phyloP scores from a whole-genome alignment of 2,797 vertebrate species.

The Lacerta bilineata region DNA sequence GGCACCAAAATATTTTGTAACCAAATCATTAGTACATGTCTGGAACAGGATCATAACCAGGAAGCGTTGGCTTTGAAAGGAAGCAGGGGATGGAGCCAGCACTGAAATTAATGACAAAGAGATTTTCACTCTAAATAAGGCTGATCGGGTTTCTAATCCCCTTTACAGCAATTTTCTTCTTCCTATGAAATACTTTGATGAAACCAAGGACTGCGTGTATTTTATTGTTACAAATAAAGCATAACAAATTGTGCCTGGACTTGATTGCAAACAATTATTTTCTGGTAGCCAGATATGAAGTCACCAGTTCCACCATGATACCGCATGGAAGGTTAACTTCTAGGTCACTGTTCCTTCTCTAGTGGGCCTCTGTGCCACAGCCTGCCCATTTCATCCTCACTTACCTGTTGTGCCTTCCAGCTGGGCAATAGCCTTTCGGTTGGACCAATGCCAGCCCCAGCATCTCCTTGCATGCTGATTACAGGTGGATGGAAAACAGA shows the following conservation, averaged over 20 bases:
- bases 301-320: neutral
- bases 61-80: neutral
- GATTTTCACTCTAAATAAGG: conserved; percentile 13
- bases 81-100: neutral
- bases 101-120: neutral
- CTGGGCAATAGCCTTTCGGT: too few species aligned
- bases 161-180: conserved; percentile 4
- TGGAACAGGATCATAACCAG: conserved; percentile 11
- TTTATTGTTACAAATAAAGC: conserved; percentile 5
- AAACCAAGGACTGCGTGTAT: neutral
- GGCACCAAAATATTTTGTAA: neutral
- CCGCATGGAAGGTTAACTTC: neutral
- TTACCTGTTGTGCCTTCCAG: too few species aligned
- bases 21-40: neutral
- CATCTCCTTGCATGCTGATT: too few species aligned
- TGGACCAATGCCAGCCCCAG: too few species aligned
- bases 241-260: neutral
- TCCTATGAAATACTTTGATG: neutral
- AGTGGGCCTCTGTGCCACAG: neutral
- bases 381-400: too few species aligned
- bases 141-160: neutral
- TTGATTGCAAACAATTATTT: neutral
- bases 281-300: neutral
- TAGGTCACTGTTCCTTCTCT: neutral
- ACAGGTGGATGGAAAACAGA: too few species aligned